Base-by-base conservation (phyloP, 2,113 vertebrate genomes). In the Butorides virescens region DNA sequence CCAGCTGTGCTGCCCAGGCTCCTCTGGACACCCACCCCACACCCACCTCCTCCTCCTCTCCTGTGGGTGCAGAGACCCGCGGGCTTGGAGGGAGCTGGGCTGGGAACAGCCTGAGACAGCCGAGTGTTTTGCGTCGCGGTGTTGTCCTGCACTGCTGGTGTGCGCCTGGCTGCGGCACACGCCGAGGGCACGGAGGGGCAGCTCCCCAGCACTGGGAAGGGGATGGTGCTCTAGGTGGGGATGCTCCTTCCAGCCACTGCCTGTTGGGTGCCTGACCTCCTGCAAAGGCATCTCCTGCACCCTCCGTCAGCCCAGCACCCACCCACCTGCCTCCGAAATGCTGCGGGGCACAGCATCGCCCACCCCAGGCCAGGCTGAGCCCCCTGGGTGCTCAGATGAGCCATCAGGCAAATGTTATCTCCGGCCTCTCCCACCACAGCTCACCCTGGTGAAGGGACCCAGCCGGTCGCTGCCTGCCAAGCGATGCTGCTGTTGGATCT, bases 71-170 rank as follows among this genome's bases (percentile, higher is more conserved):
- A 34, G 21, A 58, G 37, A 39, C n/a, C 27, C 15, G 0, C 8
- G 3, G 62, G n/a, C 20, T 2, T 30, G 22, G 68, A 49, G 19
- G 68, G 55, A 68, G 36, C 42, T 52, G 59, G 22, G 23, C 10
- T 37, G 15, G 42, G 47, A 68, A 9, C 34, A 42, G 25, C 34
- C 67, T 11, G 26, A 27, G 32, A n/a, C 25, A 39, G 36, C 27
- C 1, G 2, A 32, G n/a, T 27, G 46, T 68, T 76, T 37, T 2
- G 0, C 1, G 0, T 46, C 4, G 0, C 80, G 10, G 58, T 3
- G 34, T n/a, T n/a, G 49, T 47, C 49, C 61, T 56, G 53, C 49
- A 29, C 26, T 3, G 8, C 36, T 8, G n/a, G 26, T 20, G 47
- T 4, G 0, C 19, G 27, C 32, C 66, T n/a, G 44, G 42, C 30